Percentiles rank a stretch among this genome's conserved stretches.
Evolutionary conservation across 2,888 invertebrate species (phyloP).

Genomic region (Acronicta psi): DNA sequence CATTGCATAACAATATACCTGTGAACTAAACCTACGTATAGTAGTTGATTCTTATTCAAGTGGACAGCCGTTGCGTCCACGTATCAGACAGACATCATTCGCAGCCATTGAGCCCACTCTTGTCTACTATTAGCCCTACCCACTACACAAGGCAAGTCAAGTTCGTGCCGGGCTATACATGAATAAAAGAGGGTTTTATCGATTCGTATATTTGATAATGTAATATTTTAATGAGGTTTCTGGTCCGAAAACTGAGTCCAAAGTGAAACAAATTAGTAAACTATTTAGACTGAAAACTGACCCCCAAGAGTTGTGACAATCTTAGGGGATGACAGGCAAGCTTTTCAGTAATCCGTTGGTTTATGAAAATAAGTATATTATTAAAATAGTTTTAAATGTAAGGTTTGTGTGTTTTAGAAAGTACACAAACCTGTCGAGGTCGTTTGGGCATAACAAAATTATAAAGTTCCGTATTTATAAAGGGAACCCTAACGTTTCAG

Average conservation of each 20-base stretch:
- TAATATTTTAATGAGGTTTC: too few relatives aligned
- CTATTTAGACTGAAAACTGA: too few relatives aligned
- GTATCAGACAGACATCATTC: conserved; percentile 43
- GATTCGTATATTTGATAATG: too few relatives aligned
- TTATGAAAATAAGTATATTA: background rate
- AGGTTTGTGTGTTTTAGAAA: background rate
- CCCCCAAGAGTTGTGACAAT: too few relatives aligned
- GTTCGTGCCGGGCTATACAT: background rate
- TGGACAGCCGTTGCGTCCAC: background rate
- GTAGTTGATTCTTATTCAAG: too few relatives aligned
- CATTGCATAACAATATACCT: too few relatives aligned
- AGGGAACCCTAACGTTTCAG: conserved; percentile 5
- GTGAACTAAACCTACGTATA: too few relatives aligned
- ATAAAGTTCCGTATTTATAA: conserved; percentile 10
- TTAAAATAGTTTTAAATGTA: background rate
- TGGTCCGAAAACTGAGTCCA: too few relatives aligned
- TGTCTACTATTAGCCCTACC: too few relatives aligned
- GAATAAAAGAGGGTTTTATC: too few relatives aligned
- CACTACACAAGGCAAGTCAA: background rate
- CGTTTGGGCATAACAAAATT: conserved; percentile 17
- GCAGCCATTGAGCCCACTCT: conserved; percentile 22
- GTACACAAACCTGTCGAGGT: background rate
- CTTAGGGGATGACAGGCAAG: background rate
- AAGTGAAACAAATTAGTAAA: too few relatives aligned
- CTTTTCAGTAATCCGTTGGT: background rate